A percentile compares a stretch with the other conserved stretches of the same genome.
Conservation (phyloP, 2,113 vertebrate genomes). For the Anhinga rufa region DNA sequence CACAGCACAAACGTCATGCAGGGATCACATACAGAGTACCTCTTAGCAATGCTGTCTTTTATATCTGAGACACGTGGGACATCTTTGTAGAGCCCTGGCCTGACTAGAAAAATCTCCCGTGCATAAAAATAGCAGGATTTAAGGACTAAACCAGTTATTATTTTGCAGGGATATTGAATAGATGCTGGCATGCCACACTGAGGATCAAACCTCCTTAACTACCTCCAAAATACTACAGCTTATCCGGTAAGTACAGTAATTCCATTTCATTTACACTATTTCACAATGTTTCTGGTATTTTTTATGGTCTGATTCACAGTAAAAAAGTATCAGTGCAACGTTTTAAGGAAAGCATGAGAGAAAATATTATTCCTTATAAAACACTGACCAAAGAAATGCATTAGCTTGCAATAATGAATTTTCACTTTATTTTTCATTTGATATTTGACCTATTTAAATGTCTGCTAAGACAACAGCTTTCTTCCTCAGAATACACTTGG, state of each 20-base stretch:
- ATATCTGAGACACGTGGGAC: background rate
- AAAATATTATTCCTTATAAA: background rate
- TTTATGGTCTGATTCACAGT: background rate
- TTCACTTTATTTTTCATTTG: slow-evolving; percentile 29
- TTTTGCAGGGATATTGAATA: background rate
- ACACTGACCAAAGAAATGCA: background rate
- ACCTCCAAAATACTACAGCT: background rate
- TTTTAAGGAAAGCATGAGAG: background rate
- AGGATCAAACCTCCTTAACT: background rate
- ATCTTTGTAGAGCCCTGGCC: background rate
- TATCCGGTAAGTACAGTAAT: background rate
- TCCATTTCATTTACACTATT: background rate
- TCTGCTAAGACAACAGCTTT: background rate
- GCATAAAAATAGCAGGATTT: background rate
- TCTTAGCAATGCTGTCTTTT: background rate
- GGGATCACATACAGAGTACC: fast-evolving
- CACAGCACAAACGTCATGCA: background rate
- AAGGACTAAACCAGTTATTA: background rate
- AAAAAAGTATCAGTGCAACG: background rate
- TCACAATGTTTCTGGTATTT: background rate
- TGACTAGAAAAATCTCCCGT: background rate
- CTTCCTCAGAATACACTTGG: background rate
- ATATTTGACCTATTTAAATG: background rate
- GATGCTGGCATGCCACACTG: background rate
- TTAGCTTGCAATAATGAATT: background rate